Evolutionary conservation across 1,140 invertebrate genomes (phyloP).

Genomic region (Drosophila ambigua): DNA sequence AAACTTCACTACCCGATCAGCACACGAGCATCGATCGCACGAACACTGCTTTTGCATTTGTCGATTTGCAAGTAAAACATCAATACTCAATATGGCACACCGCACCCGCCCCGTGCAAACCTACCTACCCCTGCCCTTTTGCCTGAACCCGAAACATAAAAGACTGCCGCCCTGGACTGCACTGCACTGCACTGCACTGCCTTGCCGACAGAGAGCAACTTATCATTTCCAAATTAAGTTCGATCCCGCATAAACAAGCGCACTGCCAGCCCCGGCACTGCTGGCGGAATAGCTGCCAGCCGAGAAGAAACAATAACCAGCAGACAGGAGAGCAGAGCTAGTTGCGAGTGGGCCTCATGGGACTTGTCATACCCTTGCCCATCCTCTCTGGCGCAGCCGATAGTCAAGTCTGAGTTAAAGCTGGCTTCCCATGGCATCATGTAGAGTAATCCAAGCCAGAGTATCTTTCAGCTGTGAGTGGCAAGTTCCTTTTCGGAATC

Average conservation of each 20-base stretch:
- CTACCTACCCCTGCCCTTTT: background rate
- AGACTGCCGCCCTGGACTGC: conserved; percentile 44
- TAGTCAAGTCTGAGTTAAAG: no score
- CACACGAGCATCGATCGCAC: background rate
- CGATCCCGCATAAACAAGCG: conserved; percentile 75
- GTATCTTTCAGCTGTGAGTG: no score
- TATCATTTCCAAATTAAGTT: conserved; percentile 81
- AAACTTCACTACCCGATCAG: background rate
- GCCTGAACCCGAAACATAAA: conserved; percentile 42
- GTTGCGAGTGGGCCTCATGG: no score
- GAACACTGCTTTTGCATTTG: conserved; percentile 17
- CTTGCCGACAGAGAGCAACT: conserved; percentile 61
- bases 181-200: conserved; percentile 8
- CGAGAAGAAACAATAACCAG: conserved; percentile 2
- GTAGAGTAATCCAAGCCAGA: no score
- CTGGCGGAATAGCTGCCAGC: background rate
- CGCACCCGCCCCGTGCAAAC: conserved; percentile 4
- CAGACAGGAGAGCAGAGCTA: no score
- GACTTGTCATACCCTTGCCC: no score
- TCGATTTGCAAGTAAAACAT: conserved; percentile 63
- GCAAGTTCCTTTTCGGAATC: no score
- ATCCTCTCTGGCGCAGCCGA: no score
- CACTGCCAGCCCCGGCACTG: conserved; percentile 6
- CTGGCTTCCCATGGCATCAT: no score
- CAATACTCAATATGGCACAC: conserved; percentile 51